Evolutionary conservation across 1,140 invertebrate species (phyloP).

Genomic region (Psilanteris sp.): DNA sequence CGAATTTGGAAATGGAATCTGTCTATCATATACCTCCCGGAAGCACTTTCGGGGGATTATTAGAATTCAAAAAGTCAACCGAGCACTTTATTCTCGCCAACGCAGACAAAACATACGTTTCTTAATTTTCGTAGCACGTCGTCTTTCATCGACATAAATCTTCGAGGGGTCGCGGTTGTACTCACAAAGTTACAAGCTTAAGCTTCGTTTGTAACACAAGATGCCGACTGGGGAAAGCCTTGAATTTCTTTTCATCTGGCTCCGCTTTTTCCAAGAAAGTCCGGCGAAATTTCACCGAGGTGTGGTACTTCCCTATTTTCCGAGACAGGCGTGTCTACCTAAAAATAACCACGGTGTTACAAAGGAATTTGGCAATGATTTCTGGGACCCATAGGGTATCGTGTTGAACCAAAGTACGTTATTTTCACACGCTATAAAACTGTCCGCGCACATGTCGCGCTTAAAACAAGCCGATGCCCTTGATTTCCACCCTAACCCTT

Average conservation of each 20-base stretch:
- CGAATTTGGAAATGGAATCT: too few species aligned
- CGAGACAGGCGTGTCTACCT: constrained; percentile 16
- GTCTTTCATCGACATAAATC: constrained; percentile 18
- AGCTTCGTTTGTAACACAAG: constrained; percentile 40
- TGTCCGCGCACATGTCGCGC: constrained; percentile 68
- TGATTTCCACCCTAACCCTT: constrained; percentile 11
- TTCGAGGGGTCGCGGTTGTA: not conserved
- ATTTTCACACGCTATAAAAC: constrained; percentile 74
- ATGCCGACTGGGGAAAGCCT: constrained; percentile 28
- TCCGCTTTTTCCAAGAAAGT: constrained; percentile 19
- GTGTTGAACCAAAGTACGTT: constrained; percentile 19
- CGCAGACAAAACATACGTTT: constrained; percentile 5
- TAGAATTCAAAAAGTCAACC: constrained; percentile 34
- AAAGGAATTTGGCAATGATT: constrained; percentile 29
- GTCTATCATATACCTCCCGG: constrained; percentile 16
- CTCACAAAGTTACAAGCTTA: not conserved
- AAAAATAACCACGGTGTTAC: constrained; percentile 33
- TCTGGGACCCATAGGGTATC: constrained; percentile 1
- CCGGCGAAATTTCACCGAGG: constrained; percentile 30
- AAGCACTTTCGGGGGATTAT: constrained; percentile 19
- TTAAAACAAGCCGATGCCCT: constrained; percentile 8
- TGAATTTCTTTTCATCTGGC: not conserved
- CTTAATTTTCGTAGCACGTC: constrained; percentile 34
- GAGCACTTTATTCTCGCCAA: constrained; percentile 10
- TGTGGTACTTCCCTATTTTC: constrained; percentile 39